Evolutionary conservation across 1,140 invertebrate genomes (phyloP).

Genomic region (Plodia interpunctella): DNA sequence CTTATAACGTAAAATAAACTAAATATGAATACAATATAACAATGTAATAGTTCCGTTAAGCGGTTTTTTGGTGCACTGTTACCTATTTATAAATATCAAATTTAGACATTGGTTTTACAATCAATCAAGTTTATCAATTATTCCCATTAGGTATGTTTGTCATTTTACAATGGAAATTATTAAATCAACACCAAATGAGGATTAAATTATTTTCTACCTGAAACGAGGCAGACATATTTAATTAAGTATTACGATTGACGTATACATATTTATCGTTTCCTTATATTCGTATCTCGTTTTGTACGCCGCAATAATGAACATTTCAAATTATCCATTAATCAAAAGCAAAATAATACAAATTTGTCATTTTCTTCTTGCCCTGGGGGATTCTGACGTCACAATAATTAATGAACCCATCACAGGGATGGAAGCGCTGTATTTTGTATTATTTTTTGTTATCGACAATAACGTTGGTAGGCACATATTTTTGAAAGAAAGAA

Average conservation of each 20-base stretch:
- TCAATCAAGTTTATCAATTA: too few relatives aligned
- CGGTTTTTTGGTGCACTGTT: too few relatives aligned
- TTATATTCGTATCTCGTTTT: slow-evolving; percentile 12
- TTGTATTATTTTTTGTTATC: not conserved
- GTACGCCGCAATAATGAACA: slow-evolving; percentile 35
- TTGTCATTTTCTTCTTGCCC: slow-evolving; percentile 28
- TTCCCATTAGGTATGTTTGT: too few relatives aligned
- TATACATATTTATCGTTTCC: slow-evolving; percentile 17
- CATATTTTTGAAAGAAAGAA: too few relatives aligned
- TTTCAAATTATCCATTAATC: slow-evolving; percentile 38
- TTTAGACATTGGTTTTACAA: too few relatives aligned
- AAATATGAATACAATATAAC: too few relatives aligned
- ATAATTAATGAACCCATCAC: slow-evolving; percentile 40
- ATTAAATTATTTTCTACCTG: not conserved
- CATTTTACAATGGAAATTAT: not conserved
- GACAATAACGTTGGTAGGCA: not conserved
- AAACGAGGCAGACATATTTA: slow-evolving; percentile 14
- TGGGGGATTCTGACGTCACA: slow-evolving; percentile 20
- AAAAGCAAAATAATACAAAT: slow-evolving; percentile 32
- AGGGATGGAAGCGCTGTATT: not conserved
- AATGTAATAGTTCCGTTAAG: too few relatives aligned
- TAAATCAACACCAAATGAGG: not conserved
- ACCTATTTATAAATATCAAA: too few relatives aligned
- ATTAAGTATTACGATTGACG: slow-evolving; percentile 14
- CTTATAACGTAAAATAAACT: too few relatives aligned